Base-by-base conservation (phyloP, 2,113 vertebrate species). In the Atractosteus spatula region DNA sequence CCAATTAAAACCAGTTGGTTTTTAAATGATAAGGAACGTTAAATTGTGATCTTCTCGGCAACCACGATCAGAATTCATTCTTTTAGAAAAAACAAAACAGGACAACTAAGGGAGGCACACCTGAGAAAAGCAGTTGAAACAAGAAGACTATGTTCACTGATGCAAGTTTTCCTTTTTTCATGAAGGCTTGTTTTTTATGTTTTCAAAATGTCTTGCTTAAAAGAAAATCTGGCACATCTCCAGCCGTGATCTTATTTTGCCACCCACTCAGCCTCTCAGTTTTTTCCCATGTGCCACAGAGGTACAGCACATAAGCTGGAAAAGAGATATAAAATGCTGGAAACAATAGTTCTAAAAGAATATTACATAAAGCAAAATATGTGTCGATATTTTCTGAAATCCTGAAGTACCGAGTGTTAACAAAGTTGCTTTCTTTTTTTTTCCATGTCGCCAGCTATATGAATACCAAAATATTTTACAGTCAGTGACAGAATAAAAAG, bases 121-220 rank as follows among this genome's bases (percentile, higher is more conserved):
- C 11, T 5, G 13, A n/a, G 64, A 66, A 2, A 14, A 44, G 7
- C 42, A 66, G 43, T 47, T 29, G 2, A 42, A 4, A 10, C 41
- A 12, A 13, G 13, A 43, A 55, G 54, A 63, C 64, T 66, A 56
- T 45, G 47, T 45, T 17, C 55, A 0, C 55, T 13, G 12, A 62
- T 10, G 56, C 59, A 17, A 41, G 17, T 7, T 14, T 17, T 61
- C 43, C 55, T 59, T 12, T 68, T 43, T 68, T 68, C 62, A 55
- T 61, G 43, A 44, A 12, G 41, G 13, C 61, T 8, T 51, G 54
- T 42, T 29, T 68, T 73, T 68, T 68, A 73, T 61, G 55, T 68
- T 62, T 68, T 56, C 29, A 16, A 65, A 55, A 68, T 73, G 51
- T 73, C 57, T 41, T 17, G 62, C 57, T 68, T 73, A 62, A 73